phyloP scores from a whole-genome alignment of 2,797 vertebrate species.

The Epinephelus malabaricus region DNA sequence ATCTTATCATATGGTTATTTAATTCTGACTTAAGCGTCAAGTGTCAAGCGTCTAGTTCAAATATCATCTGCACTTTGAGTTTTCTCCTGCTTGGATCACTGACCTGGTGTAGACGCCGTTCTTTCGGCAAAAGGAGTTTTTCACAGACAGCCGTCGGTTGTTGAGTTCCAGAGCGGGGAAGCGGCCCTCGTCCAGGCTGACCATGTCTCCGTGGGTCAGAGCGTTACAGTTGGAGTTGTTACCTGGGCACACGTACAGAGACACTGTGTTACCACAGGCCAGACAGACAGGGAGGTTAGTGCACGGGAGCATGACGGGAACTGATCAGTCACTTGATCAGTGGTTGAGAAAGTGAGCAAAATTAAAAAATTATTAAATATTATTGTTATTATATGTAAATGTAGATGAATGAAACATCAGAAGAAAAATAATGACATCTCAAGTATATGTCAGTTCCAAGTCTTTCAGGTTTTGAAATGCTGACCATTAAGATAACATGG shows the following conservation, averaged over 20 bases:
- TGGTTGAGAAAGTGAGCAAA: neutral
- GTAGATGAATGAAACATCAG: too few species aligned
- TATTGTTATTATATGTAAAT: too few species aligned
- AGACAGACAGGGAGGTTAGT: constrained; percentile 59
- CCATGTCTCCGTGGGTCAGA: constrained; percentile 95
- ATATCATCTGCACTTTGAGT: neutral
- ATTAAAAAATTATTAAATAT: neutral
- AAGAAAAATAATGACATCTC: too few species aligned
- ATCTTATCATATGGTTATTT: constrained; percentile 36
- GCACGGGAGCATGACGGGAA: neutral
- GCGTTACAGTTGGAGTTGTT: constrained; percentile 92
- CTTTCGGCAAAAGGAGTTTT: constrained; percentile 98
- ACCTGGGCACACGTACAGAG: constrained; percentile 84
- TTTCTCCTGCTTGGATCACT: neutral
- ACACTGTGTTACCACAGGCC: constrained; percentile 82
- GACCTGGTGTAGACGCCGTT: constrained; percentile 98
- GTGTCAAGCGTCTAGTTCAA: constrained; percentile 1
- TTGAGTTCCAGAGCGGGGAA: constrained; percentile 97
- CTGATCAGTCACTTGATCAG: neutral
- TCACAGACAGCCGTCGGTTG: constrained; percentile 95
- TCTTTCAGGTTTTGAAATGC: too few species aligned
- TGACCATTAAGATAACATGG: too few species aligned
- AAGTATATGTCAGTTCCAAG: too few species aligned
- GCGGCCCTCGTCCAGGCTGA: constrained; percentile 95
- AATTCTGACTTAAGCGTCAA: constrained; percentile 19